Evolutionary conservation across 92 coral and sea anemone species (phyloP).

Genomic region (Phymanthus crucifer): DNA sequence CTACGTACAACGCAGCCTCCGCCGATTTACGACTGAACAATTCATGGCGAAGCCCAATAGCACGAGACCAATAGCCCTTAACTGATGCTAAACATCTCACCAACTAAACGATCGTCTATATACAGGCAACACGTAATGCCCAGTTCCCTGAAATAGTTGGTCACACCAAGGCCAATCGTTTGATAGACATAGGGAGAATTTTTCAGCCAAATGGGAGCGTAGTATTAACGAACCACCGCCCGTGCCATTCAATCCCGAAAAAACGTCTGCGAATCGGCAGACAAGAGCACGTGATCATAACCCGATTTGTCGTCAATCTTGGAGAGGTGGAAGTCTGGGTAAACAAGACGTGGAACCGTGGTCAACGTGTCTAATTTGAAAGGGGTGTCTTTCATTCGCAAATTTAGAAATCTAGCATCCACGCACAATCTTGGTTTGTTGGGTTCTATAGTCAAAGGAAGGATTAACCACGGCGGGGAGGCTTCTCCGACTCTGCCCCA

Average conservation of each 20-base stretch:
- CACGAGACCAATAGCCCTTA: conserved; percentile 40
- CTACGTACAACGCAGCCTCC: conserved; percentile 41
- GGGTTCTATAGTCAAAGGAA: conserved; percentile 40
- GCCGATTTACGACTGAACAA: conserved; percentile 52
- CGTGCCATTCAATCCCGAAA: conserved; percentile 39
- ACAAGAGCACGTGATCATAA: conserved; percentile 24
- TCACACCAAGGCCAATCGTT: conserved; percentile 26
- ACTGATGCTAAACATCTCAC: conserved; percentile 6
- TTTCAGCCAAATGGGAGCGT: conserved; percentile 42
- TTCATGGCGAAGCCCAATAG: conserved; percentile 6
- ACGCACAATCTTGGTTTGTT: conserved; percentile 30
- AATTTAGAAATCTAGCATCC: conserved; percentile 31
- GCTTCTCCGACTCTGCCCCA: conserved; percentile 15
- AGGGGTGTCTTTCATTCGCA: conserved; percentile 37
- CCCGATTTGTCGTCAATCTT: conserved; percentile 43
- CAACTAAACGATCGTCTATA: conserved; percentile 35
- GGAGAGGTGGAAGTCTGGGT: conserved; percentile 7
- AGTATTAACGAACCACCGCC: conserved; percentile 33
- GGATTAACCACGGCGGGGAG: conserved; percentile 23
- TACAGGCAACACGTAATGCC: conserved; percentile 32
- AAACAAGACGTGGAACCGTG: conserved; percentile 28
- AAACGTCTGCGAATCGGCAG: neutral
- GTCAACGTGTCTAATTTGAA: conserved; percentile 27
- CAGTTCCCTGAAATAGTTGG: conserved; percentile 8
- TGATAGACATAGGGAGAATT: conserved; percentile 34